Percentiles rank a stretch among this genome's conserved stretches.
Evolutionary conservation across 2,888 invertebrate species (phyloP).

Genomic region (Lasioglossum zephyrum): DNA sequence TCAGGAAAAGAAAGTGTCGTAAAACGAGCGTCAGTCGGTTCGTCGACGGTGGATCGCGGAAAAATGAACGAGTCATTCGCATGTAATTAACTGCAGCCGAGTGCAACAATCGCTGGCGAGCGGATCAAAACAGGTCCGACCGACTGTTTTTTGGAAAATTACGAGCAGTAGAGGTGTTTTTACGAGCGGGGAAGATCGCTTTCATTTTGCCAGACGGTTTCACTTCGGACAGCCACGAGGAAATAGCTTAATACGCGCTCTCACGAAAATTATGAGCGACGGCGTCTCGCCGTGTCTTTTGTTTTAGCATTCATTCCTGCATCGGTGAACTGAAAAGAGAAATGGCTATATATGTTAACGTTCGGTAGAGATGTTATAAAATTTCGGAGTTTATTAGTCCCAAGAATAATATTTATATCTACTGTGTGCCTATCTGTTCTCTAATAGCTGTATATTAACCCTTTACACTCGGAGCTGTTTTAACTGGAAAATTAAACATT

Average conservation of each 20-base stretch:
- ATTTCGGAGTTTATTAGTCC: no score
- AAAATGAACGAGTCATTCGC: conserved; percentile 42
- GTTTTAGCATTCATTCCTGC: neutral
- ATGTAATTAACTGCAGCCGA: conserved; percentile 50
- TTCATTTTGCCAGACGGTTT: conserved; percentile 48
- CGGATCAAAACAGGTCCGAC: conserved; percentile 11
- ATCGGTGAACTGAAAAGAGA: neutral
- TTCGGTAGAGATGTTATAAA: no score
- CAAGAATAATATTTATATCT: no score
- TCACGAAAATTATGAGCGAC: conserved; percentile 13
- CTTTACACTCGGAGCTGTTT: no score
- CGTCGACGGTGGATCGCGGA: conserved; percentile 36
- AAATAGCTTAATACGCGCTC: conserved; percentile 16
- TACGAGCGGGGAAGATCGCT: conserved; percentile 52
- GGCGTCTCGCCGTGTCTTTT: conserved; percentile 8
- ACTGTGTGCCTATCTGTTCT: no score
- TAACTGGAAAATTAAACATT: no score
- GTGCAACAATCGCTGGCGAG: conserved; percentile 27
- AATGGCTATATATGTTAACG: no score
- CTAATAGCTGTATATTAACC: no score
- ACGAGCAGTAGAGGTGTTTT: conserved; percentile 33
- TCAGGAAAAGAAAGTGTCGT: conserved; percentile 66
- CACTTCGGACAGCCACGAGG: conserved; percentile 30
- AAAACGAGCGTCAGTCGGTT: conserved; percentile 32
- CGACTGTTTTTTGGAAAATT: conserved; percentile 1